Evolutionary conservation across 2,888 invertebrate genomes (phyloP).

Genomic region (Operophtera brumata): DNA sequence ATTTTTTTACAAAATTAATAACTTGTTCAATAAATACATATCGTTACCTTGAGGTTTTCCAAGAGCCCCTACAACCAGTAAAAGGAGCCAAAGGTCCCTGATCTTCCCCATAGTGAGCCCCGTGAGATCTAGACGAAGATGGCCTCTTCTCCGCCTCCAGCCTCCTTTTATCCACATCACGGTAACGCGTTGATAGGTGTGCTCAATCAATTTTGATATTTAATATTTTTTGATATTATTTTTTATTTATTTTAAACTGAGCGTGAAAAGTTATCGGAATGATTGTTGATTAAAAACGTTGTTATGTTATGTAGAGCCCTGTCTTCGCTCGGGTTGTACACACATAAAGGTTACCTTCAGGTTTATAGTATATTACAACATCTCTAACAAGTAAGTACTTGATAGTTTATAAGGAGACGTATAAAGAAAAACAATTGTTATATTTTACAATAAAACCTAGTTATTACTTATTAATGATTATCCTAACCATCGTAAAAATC

Average conservation of each 20-base stretch:
- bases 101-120: conserved; percentile 39
- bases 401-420: no score
- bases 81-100: conserved; percentile 39
- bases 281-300: conserved; percentile 14
- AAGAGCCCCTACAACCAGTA: conserved; percentile 34
- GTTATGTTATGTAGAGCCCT: neutral
- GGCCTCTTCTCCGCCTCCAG: conserved; percentile 2
- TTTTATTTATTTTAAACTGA: conserved; percentile 51
- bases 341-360: neutral
- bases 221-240: conserved; percentile 48
- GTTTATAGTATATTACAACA: neutral
- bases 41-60: conserved; percentile 36
- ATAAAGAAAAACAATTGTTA: no score
- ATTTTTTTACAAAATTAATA: no score
- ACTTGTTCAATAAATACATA: no score
- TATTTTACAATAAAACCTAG: no score
- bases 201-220: conserved; percentile 60
- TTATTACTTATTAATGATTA: no score
- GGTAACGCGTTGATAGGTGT: conserved; percentile 56
- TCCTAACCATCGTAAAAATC: no score
- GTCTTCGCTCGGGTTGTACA: neutral
- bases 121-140: conserved; percentile 49
- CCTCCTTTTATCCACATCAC: conserved; percentile 52
- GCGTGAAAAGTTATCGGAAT: conserved; percentile 43
- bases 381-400: no score